These are phyloP conservation scores for Emberiza fucata DNA, from an alignment of 2,113 vertebrate species.

Conservation along the genomic window DNA sequence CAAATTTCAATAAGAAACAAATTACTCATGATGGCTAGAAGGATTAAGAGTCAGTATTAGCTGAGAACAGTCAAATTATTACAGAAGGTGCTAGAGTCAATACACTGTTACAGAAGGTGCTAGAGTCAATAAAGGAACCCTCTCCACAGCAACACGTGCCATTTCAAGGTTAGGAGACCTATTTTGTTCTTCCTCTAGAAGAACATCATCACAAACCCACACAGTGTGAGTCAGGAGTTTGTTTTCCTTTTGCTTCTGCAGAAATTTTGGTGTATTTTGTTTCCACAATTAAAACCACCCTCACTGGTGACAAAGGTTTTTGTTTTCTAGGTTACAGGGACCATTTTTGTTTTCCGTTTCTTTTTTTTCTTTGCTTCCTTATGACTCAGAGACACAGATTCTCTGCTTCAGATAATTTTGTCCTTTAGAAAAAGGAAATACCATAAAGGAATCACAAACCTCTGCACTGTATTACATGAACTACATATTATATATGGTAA, in stretches of 20 bases:
- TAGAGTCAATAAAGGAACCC: background rate
- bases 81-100: background rate
- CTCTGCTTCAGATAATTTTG: background rate
- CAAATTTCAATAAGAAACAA: constrained; percentile 9
- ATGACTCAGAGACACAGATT: background rate
- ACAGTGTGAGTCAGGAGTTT: background rate
- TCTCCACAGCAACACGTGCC: background rate
- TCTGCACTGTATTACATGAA: background rate
- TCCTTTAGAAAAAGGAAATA: background rate
- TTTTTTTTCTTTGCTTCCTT: background rate
- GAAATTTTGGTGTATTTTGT: background rate
- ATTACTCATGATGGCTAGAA: constrained; percentile 32
- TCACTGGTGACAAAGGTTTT: background rate
- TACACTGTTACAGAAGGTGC: background rate
- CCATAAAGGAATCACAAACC: background rate
- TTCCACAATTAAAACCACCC: background rate
- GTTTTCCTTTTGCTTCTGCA: background rate
- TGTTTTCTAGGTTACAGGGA: background rate
- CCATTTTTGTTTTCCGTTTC: background rate
- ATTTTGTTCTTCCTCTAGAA: constrained; percentile 21
- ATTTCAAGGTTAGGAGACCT: constrained; percentile 39
- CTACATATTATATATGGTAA: background rate
- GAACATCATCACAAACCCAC: background rate
- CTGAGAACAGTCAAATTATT: background rate
- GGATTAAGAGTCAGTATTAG: background rate